A percentile compares a stretch with the other conserved stretches of the same genome.
Conservation (phyloP, 2,888 invertebrate genomes). For the Zaprionus obscuricornis region DNA sequence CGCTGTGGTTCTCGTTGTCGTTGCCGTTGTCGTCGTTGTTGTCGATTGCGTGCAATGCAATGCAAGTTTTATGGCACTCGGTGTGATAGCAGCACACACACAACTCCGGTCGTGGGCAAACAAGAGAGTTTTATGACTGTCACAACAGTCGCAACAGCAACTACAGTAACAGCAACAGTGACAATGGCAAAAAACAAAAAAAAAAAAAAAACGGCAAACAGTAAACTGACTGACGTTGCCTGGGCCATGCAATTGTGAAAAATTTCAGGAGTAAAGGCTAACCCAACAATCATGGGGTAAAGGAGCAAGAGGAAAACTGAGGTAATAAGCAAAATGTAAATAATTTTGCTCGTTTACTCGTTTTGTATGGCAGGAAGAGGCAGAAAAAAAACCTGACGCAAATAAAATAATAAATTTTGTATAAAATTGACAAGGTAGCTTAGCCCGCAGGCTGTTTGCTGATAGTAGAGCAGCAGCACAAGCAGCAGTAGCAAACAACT, state of each 20-base stretch:
- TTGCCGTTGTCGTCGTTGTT: constrained; percentile 36
- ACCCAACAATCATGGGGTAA: too few relatives aligned
- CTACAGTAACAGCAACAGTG: constrained; percentile 13
- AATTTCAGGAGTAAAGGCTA: constrained; percentile 21
- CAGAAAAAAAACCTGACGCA: constrained; percentile 64
- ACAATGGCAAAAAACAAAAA: not conserved
- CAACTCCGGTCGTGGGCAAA: constrained; percentile 58
- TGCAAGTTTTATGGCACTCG: constrained; percentile 75
- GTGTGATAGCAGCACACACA: constrained; percentile 45
- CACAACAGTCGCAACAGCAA: constrained; percentile 1
- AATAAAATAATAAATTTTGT: constrained; percentile 78
- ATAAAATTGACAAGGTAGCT: constrained; percentile 78
- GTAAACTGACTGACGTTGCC: constrained; percentile 47
- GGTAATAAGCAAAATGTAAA: constrained; percentile 78
- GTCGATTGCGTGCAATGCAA: constrained; percentile 75
- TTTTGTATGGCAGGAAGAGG: constrained; percentile 18
- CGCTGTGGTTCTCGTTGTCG: constrained; percentile 6
- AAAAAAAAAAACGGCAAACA: constrained; percentile 56
- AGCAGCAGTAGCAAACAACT: constrained; percentile 23
- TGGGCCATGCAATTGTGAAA: constrained; percentile 57
- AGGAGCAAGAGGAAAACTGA: constrained; percentile 32
- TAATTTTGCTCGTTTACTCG: constrained; percentile 59
- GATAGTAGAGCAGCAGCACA: constrained; percentile 43
- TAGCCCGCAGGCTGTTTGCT: constrained; percentile 60
- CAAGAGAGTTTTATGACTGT: constrained; percentile 54